Evolutionary conservation across 2,797 vertebrate species (phyloP), one percentile per base, ranked within the genome.

Genomic region (Hybognathus amarus): DNA sequence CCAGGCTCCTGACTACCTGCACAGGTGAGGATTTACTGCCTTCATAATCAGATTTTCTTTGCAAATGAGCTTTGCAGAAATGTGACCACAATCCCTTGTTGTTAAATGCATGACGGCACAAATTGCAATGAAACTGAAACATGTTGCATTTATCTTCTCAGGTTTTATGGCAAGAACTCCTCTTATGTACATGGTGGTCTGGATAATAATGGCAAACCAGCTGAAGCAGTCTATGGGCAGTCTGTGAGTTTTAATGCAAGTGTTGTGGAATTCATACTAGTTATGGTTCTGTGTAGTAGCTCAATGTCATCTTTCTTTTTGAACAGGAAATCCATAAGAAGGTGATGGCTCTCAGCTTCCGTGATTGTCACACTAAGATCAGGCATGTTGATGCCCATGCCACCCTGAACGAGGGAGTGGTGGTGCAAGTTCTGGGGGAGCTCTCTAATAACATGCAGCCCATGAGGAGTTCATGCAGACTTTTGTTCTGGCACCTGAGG

Each of bases 121-220:
- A 45, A 9, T 20, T 52, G 2, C n/a, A 67, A 6, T 36, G 12
- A 8, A 54, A 3, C 20, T 36, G 12, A 77, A 50, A 3, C 4
- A 1, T 67, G 20, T 27, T 61, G 24, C 3, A 5, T 24, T 13
- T 54, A 17, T 61, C n/a, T 74, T 67, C 61, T 30, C 87, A 99
- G 98, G 94, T 99, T 99, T 92, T 99, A 99, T 90, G 98, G 98
- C 27, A 99, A 99, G 92, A 99, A 97, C 92, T 99, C 98, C 1
- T 99, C 98, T 27, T 99, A 99, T 50, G 98, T 99, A 33, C 98
- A 99, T 1, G 98, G 98, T 38, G 98, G 98, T 54, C 88, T 99
- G 93, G 98, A 99, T 95, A 95, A 92, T 86, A 98, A 96, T 77
- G 97, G 97, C 88, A 99, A 99, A 92, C 97, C 97, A 27, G 95